These are phyloP conservation scores for Panzeria rudis DNA, from an alignment of 2,888 invertebrate genomes.

Conservation along the genomic window DNA sequence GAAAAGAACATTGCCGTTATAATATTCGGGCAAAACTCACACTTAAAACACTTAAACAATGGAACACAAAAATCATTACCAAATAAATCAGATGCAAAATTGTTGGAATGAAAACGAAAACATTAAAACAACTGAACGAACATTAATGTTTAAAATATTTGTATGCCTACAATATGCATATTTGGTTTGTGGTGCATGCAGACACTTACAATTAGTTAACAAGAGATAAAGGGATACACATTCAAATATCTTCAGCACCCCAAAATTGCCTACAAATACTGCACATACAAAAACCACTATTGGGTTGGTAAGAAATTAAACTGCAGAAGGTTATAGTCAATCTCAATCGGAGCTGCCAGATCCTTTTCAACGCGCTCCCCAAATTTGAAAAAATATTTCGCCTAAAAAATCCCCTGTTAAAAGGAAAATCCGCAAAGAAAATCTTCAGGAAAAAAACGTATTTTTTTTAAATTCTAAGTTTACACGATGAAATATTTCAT, in stretches of 20 bases:
- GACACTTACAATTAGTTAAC: conserved; percentile 38
- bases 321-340: no score
- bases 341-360: no score
- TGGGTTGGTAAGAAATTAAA: conserved; percentile 18
- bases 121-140: conserved; percentile 4
- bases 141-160: not conserved
- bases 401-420: no score
- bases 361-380: no score
- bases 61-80: not conserved
- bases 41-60: conserved; percentile 19
- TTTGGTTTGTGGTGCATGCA: not conserved
- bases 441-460: no score
- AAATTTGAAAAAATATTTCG: no score
- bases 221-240: conserved; percentile 25
- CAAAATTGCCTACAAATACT: not conserved
- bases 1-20: conserved; percentile 18
- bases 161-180: not conserved
- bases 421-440: no score
- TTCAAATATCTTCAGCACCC: conserved; percentile 15
- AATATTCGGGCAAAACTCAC: conserved; percentile 13
- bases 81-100: not conserved
- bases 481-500: no score
- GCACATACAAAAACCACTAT: not conserved
- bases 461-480: no score
- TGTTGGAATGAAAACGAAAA: conserved; percentile 6